Conservation (phyloP, 1,140 invertebrate species). For the Stratiolaelaps scimitus region DNA sequence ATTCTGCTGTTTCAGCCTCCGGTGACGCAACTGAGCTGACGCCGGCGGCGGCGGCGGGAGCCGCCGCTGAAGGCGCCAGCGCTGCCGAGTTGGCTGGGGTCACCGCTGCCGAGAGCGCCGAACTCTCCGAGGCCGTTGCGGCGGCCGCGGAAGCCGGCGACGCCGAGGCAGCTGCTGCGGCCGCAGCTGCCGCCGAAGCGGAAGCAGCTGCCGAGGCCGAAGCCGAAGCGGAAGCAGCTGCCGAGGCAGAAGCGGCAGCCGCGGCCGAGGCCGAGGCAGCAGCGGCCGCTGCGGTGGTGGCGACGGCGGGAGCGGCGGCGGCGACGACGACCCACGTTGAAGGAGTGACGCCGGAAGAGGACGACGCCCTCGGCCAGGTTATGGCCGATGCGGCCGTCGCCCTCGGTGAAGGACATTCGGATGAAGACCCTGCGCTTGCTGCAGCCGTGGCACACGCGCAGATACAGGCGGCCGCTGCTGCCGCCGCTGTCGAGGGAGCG, state of each 20-base stretch:
- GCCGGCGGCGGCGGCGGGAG: too few relatives aligned
- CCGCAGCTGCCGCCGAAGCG: constrained; percentile 44
- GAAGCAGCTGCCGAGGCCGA: constrained; percentile 52
- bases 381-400: constrained; percentile 28
- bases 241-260: constrained; percentile 40
- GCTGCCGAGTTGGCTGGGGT: too few relatives aligned
- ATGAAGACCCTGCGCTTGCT: constrained; percentile 18
- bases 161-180: constrained; percentile 52
- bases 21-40: too few relatives aligned
- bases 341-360: constrained; percentile 29
- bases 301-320: constrained; percentile 31
- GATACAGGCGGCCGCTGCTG: background rate
- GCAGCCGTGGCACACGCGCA: constrained; percentile 21
- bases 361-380: background rate
- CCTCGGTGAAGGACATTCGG: constrained; percentile 32
- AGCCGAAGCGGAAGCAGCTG: constrained; percentile 52
- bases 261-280: constrained; percentile 31
- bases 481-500: constrained; percentile 12
- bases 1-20: too few relatives aligned
- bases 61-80: too few relatives aligned
- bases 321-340: constrained; percentile 31
- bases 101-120: too few relatives aligned
- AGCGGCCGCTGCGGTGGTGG: constrained; percentile 32
- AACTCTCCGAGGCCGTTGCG: constrained; percentile 38
- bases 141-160: constrained; percentile 52